A percentile compares a stretch with the other conserved stretches of the same genome.
These are phyloP conservation scores for Sebastes variabilis DNA, from an alignment of 2,797 vertebrate species.

Conservation along the genomic window DNA sequence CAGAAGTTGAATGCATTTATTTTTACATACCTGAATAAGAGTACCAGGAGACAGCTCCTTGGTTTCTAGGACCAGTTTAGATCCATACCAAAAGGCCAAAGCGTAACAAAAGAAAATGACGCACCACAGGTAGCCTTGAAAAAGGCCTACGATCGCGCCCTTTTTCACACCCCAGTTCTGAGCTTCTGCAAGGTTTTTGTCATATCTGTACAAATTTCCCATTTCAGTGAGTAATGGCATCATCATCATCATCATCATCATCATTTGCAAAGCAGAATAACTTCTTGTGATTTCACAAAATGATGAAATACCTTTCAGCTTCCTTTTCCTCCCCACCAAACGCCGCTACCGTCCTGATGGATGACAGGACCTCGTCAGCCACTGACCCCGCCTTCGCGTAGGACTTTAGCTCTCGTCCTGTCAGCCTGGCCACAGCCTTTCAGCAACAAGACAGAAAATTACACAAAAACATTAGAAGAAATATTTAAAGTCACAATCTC, in stretches of 20 bases:
- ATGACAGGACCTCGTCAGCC: conserved; percentile 85
- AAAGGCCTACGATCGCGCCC: conserved; percentile 79
- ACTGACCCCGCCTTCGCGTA: conserved; percentile 86
- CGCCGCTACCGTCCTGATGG: conserved; percentile 85
- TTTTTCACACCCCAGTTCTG: conserved; percentile 86
- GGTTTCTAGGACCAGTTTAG: conserved; percentile 84
- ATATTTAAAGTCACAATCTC: too few relatives aligned
- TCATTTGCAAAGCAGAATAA: not conserved
- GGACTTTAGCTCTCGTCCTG: conserved; percentile 79
- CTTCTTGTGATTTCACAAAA: not conserved
- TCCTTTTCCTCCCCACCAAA: conserved; percentile 86
- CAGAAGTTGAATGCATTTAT: not conserved
- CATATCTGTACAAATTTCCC: conserved; percentile 76
- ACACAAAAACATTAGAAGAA: not conserved
- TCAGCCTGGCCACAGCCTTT: conserved; percentile 82
- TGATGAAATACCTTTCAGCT: conserved; percentile 72
- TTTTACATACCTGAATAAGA: conserved; percentile 81
- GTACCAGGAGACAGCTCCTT: conserved; percentile 82
- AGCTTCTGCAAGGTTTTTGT: conserved; percentile 81
- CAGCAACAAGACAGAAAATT: not conserved
- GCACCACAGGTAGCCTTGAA: conserved; percentile 86
- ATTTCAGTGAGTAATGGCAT: not conserved
- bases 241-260: not conserved
- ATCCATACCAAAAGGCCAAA: conserved; percentile 88
- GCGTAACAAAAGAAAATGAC: conserved; percentile 85